Percentiles rank a stretch among this genome's conserved stretches.
phyloP scores from a whole-genome alignment of 2,113 vertebrate genomes.

The Arizona elegans region DNA sequence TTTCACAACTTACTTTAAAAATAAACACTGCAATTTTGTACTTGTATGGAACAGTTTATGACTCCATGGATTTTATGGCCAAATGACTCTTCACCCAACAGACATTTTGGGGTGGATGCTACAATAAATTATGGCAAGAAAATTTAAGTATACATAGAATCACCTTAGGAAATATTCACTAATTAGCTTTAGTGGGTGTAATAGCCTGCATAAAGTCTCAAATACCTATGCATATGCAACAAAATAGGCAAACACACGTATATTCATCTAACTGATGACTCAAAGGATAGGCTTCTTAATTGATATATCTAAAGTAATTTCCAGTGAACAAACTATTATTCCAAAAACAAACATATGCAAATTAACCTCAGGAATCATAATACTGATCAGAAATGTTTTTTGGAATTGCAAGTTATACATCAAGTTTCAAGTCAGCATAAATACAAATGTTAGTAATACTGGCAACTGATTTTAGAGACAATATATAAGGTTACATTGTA shows the following conservation, averaged over 20 bases:
- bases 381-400: background rate
- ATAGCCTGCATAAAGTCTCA: background rate
- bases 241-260: background rate
- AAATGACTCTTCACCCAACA: background rate
- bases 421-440: background rate
- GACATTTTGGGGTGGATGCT: fast-evolving
- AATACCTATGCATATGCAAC: background rate
- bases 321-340: background rate
- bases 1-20: background rate
- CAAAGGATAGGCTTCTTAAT: background rate
- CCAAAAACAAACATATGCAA: background rate
- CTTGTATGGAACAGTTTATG: background rate
- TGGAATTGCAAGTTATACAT: background rate
- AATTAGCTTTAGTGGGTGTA: background rate
- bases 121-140: background rate
- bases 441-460: background rate
- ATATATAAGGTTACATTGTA: background rate
- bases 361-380: background rate
- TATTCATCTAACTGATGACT: background rate
- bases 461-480: background rate
- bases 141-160: background rate
- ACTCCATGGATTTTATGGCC: background rate
- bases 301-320: fast-evolving
- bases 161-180: fast-evolving
- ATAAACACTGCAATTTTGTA: background rate